Percentiles rank a stretch among this genome's conserved stretches.
Conservation (phyloP, 2,888 invertebrate genomes). For the Agriopis marginaria region DNA sequence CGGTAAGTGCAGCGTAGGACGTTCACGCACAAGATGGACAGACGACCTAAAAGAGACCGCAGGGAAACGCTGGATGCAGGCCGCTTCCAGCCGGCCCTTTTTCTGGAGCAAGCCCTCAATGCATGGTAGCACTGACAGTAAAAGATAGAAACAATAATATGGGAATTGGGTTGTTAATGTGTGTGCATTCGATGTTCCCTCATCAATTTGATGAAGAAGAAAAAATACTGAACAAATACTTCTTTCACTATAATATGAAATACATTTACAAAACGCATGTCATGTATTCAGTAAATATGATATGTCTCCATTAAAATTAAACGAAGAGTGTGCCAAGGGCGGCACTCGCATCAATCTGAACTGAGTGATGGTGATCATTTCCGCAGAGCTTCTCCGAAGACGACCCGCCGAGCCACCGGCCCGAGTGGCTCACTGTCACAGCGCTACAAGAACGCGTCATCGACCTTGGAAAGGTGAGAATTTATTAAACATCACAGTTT, state of each 20-base stretch:
- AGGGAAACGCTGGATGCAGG: no score
- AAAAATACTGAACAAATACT: not conserved
- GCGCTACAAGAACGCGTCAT: conserved; percentile 65
- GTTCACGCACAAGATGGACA: no score
- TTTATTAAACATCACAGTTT: not conserved
- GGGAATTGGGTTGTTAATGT: no score
- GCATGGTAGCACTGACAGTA: no score
- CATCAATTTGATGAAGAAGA: no score
- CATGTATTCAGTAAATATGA: conserved; percentile 17
- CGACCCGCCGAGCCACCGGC: conserved; percentile 73
- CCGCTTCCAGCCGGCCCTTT: no score
- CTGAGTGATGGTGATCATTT: conserved; percentile 21
- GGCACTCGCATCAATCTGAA: not conserved
- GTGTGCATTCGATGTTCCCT: no score
- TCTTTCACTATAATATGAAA: not conserved
- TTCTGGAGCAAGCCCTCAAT: no score
- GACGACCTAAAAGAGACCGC: no score
- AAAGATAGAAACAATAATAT: no score
- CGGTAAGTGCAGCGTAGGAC: no score
- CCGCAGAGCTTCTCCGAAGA: conserved; percentile 68
- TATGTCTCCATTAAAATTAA: conserved; percentile 17
- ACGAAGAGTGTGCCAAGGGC: conserved; percentile 23
- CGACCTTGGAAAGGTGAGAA: conserved; percentile 68
- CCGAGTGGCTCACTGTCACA: conserved; percentile 66
- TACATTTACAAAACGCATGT: conserved; percentile 6